These are phyloP conservation scores for Agrypnus murinus DNA, from an alignment of 2,888 invertebrate genomes.

Conservation along the genomic window DNA sequence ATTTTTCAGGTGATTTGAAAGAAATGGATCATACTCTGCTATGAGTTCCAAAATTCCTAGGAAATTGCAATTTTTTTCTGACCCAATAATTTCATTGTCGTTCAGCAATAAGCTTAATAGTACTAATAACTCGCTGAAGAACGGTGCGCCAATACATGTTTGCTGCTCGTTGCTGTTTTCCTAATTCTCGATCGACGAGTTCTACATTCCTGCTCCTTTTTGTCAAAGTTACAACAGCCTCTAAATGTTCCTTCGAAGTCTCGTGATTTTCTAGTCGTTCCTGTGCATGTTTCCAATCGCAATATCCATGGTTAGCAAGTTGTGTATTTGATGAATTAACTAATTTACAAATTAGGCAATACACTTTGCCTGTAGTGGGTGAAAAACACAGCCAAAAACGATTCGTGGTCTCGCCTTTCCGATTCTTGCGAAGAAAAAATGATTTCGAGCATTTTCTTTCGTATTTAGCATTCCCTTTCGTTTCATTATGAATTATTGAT, in stretches of 20 bases:
- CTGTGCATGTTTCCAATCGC: conserved; percentile 52
- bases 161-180: background rate
- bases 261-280: conserved; percentile 47
- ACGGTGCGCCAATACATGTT: conserved; percentile 54
- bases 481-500: no score
- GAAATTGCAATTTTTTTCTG: conserved; percentile 53
- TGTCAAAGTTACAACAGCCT: background rate
- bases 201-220: background rate
- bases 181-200: background rate
- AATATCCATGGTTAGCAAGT: conserved; percentile 44
- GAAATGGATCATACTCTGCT: conserved; percentile 51
- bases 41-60: conserved; percentile 53
- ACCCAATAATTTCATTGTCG: conserved; percentile 54
- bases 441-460: background rate
- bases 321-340: conserved; percentile 32
- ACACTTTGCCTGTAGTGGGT: conserved; percentile 46
- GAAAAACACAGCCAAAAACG: conserved; percentile 54
- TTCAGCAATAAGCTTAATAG: conserved; percentile 52
- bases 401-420: conserved; percentile 24
- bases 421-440: background rate
- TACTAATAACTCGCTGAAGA: conserved; percentile 51
- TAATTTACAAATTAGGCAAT: conserved; percentile 51
- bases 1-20: conserved; percentile 5
- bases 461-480: no score
- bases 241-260: conserved; percentile 14